Percentiles rank a stretch among this genome's conserved stretches.
These are phyloP conservation scores for Cantharis rustica DNA, from an alignment of 2,888 invertebrate species.

Conservation along the genomic window DNA sequence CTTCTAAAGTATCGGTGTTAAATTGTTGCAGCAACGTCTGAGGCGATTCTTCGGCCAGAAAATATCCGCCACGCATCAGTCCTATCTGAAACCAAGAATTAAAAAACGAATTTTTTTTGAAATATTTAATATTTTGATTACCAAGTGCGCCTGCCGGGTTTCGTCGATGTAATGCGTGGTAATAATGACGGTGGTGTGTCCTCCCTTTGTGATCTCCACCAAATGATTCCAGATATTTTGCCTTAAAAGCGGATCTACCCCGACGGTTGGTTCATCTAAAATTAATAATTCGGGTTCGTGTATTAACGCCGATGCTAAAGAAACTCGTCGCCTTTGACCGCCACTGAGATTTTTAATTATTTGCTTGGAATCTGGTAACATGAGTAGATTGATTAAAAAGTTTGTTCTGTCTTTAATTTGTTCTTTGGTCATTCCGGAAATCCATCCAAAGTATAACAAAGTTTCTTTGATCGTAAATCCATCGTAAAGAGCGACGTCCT, in stretches of 20 bases:
- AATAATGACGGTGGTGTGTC: conserved; percentile 83
- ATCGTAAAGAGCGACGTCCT: conserved; percentile 53
- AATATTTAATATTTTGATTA: conserved; percentile 53
- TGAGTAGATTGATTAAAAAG: conserved; percentile 32
- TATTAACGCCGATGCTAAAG: conserved; percentile 84
- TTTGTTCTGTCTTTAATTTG: conserved; percentile 42
- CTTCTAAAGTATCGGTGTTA: conserved; percentile 75
- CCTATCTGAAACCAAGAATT: conserved; percentile 67
- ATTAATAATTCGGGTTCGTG: conserved; percentile 90
- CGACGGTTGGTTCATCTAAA: conserved; percentile 92
- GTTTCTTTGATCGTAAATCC: conserved; percentile 54
- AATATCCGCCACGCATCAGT: conserved; percentile 80
- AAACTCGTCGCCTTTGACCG: conserved; percentile 87
- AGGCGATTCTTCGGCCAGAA: conserved; percentile 84
- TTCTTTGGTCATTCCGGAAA: conserved; percentile 47
- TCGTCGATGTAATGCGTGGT: conserved; percentile 90
- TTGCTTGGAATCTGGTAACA: conserved; percentile 43
- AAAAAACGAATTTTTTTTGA: neutral
- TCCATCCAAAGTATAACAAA: conserved; percentile 53
- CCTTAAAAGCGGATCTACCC: conserved; percentile 86
- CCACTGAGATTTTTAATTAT: conserved; percentile 80
- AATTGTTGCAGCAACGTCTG: conserved; percentile 72
- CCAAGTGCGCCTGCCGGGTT: conserved; percentile 80
- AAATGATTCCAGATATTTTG: conserved; percentile 87
- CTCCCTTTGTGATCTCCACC: conserved; percentile 75